Conservation (phyloP, 2,113 vertebrate genomes). For the Philantomba maxwellii region DNA sequence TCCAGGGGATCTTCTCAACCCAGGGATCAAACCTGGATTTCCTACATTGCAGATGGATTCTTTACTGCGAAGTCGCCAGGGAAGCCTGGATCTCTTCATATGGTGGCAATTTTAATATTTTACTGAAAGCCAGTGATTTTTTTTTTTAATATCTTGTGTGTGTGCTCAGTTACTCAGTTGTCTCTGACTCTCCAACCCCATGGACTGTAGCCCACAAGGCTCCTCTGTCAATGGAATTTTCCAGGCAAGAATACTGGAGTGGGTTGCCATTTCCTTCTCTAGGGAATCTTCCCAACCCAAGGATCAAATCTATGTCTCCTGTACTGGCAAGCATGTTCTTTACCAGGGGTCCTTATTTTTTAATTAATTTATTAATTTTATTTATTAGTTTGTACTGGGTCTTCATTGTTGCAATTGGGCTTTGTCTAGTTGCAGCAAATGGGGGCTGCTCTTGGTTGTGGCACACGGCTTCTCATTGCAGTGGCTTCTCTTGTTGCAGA, state of each 20-base stretch:
- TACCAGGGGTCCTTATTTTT: neutral
- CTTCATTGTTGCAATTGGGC: neutral
- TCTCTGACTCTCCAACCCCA: neutral
- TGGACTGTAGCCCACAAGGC: neutral
- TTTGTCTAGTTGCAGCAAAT: neutral
- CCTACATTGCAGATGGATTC: neutral
- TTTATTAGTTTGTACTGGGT: neutral
- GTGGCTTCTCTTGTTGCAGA: neutral
- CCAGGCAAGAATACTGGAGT: too few species aligned
- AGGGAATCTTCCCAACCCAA: neutral
- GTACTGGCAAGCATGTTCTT: neutral
- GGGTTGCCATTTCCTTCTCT: too few species aligned
- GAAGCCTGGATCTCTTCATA: neutral
- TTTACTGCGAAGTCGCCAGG: neutral
- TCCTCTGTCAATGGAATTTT: neutral
- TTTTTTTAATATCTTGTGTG: neutral
- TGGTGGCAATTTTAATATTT: constrained; percentile 14
- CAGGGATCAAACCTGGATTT: neutral
- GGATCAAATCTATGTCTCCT: neutral
- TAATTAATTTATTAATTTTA: neutral
- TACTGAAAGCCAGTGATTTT: neutral
- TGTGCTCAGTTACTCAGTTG: neutral
- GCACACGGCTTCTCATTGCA: neutral
- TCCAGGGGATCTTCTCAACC: neutral
- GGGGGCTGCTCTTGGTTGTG: neutral